Base-by-base conservation (phyloP, 2,797 vertebrate genomes). In the Pygocentrus nattereri region DNA sequence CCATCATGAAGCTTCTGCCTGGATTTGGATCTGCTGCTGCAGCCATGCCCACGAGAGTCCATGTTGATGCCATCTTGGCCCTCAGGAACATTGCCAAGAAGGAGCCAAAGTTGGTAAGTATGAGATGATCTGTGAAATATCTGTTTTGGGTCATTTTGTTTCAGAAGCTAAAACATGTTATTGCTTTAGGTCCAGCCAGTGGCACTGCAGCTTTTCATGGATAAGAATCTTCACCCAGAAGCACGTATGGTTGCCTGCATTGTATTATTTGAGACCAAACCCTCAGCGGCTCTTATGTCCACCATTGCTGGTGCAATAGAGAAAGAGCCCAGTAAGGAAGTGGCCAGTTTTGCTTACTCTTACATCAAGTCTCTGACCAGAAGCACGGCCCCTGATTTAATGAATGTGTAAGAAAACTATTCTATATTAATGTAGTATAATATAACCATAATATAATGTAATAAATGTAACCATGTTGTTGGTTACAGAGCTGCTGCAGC, bases 361-460 rank as follows among this genome's bases (percentile, higher is more conserved):
- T 87, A 95, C 83, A 88, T 98, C 83, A 95, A 95, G 82, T 89
- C 93, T 72, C 87, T 96, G 87, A 92, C 94, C 4, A 95, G 88
- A 88, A 95, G 87, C 86, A 93, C 93, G 50, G 79, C 90, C 31
- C 96, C 96, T 47, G 95, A 96, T 85, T 83, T 90, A 16, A 88
- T 90, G 69, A 70, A 86, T 34, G 64, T 94, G 97, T 98, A 96
- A 96, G n/a, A n/a, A n/a, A n/a, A n/a, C n/a, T n/a, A n/a, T n/a
- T n/a, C n/a, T n/a, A n/a, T n/a, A n/a, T n/a, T n/a, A n/a, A n/a
- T n/a, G n/a, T n/a, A n/a, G n/a, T n/a, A n/a, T n/a, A n/a, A n/a
- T n/a, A n/a, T n/a, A n/a, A n/a, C n/a, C n/a, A n/a, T n/a, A n/a
- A n/a, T n/a, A n/a, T n/a, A n/a, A n/a, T n/a, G n/a, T n/a, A n/a